These are phyloP conservation scores for Garra rufa DNA, from an alignment of 2,113 vertebrate genomes.

Conservation along the genomic window DNA sequence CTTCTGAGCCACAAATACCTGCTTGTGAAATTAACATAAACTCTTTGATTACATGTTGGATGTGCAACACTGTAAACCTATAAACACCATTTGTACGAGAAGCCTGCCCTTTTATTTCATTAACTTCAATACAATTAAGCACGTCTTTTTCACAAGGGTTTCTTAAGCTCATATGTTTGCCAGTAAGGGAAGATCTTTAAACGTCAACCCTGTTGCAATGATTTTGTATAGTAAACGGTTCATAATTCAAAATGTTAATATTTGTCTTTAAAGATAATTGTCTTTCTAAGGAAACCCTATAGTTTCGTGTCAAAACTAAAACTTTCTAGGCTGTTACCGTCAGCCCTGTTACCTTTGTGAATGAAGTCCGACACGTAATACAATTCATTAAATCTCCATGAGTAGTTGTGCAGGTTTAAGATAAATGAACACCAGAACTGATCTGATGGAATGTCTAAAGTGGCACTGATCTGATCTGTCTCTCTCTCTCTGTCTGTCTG, in stretches of 20 bases:
- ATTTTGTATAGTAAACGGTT: not conserved
- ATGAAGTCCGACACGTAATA: not conserved
- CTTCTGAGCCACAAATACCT: conserved; percentile 94
- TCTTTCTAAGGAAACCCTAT: not conserved
- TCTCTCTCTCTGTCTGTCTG: conserved; percentile 59
- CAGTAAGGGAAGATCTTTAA: not conserved
- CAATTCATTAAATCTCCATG: not conserved
- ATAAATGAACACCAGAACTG: not conserved
- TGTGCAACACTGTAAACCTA: conserved; percentile 80
- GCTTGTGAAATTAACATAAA: conserved; percentile 98
- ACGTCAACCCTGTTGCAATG: not conserved
- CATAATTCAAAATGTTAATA: not conserved
- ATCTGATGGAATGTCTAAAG: not conserved
- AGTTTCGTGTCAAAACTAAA: not conserved
- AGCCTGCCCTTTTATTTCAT: no score
- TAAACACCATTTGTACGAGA: no score
- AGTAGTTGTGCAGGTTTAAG: not conserved
- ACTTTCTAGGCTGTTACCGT: not conserved
- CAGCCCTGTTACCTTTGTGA: conserved; percentile 7
- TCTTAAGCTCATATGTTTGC: not conserved
- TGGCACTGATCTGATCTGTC: not conserved
- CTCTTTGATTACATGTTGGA: conserved; percentile 95
- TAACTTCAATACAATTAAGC: not conserved
- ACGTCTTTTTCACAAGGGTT: not conserved
- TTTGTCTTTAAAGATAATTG: no score